Percentiles rank a stretch among this genome's conserved stretches.
Conservation (phyloP, 1,140 invertebrate genomes). For the Apocrypta bakeri region DNA sequence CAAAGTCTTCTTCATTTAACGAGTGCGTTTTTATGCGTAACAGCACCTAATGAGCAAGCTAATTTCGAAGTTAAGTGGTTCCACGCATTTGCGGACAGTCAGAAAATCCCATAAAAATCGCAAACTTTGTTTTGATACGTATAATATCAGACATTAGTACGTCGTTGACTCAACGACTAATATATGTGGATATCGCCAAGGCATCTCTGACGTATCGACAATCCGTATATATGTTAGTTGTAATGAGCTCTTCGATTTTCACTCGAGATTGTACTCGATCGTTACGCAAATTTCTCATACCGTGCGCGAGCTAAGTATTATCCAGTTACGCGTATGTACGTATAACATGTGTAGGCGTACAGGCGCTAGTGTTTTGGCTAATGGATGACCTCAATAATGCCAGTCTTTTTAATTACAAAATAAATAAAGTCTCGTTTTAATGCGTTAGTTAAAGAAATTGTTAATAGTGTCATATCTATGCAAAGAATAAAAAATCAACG, state of each 20-base stretch:
- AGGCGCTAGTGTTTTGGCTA: too few species aligned
- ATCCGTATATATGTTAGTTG: neutral
- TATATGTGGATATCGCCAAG: neutral
- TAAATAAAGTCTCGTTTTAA: too few species aligned
- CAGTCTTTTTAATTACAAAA: neutral
- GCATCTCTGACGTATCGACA: conserved; percentile 24
- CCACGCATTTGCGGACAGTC: neutral
- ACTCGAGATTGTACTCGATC: conserved; percentile 24
- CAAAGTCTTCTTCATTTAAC: conserved; percentile 38
- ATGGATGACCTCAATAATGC: neutral
- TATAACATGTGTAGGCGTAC: too few species aligned
- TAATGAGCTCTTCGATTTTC: conserved; percentile 44
- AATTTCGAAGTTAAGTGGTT: conserved; percentile 44
- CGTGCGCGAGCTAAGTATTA: neutral
- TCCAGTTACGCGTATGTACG: neutral
- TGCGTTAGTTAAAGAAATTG: too few species aligned
- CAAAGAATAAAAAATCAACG: too few species aligned
- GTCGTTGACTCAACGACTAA: neutral
- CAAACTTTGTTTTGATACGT: conserved; percentile 36
- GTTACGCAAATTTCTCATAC: conserved; percentile 33
- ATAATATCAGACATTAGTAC: conserved; percentile 22
- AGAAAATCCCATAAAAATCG: conserved; percentile 43
- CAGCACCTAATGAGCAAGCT: conserved; percentile 34
- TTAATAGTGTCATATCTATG: too few species aligned
- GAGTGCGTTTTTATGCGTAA: conserved; percentile 41